Evolutionary conservation across 1,140 invertebrate species (phyloP), one percentile per base, ranked within the genome.

Genomic region (Archivesica marissinica): DNA sequence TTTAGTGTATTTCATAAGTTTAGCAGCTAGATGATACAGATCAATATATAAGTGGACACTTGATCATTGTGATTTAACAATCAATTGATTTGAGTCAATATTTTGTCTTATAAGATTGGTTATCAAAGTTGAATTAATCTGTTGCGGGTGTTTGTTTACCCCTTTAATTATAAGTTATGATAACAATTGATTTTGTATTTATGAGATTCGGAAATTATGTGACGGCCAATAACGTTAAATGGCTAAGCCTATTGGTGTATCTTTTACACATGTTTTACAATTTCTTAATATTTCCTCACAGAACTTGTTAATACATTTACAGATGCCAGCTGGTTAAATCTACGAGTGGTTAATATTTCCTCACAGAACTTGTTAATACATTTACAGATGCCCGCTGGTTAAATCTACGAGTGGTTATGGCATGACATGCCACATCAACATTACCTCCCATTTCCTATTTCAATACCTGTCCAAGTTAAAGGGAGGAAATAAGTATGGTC

Each of bases 181-280:
- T 59, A 59, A 59, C 54, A 59, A 64, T 64, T 64, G 59, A 64
- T 64, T 64, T 64, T 64, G 38, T 64, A 33, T 64, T 64, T 28
- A 35, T 30, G 30, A 35, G 28, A 64, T 64, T 35, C 30, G 33
- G 15, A 64, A 64, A 64, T 64, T 64, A 33, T 35, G 33, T 28
- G 20, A 17, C 13, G 33, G 59, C 59, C 59, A 64, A 35, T 59
- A 35, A 64, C 30, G 59, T 35, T 64, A 64, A 64, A 33, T 17
- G 15, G 20, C 23, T 64, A 64, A 35, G 59, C 59, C 17, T 59
- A 59, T 59, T 59, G 25, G 33, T 59, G 33, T 59, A 3, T 47
- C 20, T 47, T 20, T 47, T 47, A 11, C n/a, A n/a, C n/a, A n/a
- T n/a, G n/a, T n/a, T n/a, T n/a, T n/a, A n/a, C n/a, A n/a, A n/a